Evolutionary conservation across 2,797 vertebrate genomes (phyloP).

Genomic region (Echeneis naucrates): DNA sequence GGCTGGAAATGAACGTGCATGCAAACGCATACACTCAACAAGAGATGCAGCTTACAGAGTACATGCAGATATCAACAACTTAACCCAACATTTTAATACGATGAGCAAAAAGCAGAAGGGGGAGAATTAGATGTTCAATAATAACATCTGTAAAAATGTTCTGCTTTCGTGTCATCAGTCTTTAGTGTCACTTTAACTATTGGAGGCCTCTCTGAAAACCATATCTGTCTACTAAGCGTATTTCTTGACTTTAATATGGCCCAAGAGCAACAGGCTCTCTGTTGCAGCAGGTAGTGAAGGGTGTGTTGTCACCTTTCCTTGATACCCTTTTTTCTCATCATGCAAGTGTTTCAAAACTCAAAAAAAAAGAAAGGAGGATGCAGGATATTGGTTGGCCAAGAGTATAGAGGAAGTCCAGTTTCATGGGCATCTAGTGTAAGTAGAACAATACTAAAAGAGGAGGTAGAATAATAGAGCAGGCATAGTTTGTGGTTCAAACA

Average conservation of each 20-base stretch:
- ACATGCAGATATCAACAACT: not conserved
- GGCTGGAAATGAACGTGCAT: not conserved
- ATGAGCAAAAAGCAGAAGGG: not conserved
- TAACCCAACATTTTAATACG: not conserved
- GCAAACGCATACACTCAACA: not conserved
- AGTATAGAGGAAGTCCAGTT: conserved; percentile 25
- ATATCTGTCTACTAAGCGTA: not conserved
- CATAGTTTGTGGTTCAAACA: not conserved
- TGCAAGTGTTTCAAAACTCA: not conserved
- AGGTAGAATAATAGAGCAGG: no score
- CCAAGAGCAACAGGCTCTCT: conserved; percentile 26
- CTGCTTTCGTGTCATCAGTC: not conserved
- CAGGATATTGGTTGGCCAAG: conserved; percentile 11
- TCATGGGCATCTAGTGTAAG: not conserved
- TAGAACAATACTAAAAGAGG: not conserved
- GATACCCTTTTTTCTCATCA: not conserved
- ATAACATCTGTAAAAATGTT: conserved; percentile 1
- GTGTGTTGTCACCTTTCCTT: conserved; percentile 12
- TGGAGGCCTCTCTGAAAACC: not conserved
- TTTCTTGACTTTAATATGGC: not conserved
- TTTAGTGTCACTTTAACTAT: not conserved
- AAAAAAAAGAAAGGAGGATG: conserved; percentile 14
- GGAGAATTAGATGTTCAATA: not conserved
- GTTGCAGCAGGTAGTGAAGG: conserved; percentile 1
- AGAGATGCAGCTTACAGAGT: not conserved